Percentiles rank a stretch among this genome's conserved stretches.
Evolutionary conservation across 2,113 vertebrate genomes (phyloP).

Genomic region (Lates calcarifer): DNA sequence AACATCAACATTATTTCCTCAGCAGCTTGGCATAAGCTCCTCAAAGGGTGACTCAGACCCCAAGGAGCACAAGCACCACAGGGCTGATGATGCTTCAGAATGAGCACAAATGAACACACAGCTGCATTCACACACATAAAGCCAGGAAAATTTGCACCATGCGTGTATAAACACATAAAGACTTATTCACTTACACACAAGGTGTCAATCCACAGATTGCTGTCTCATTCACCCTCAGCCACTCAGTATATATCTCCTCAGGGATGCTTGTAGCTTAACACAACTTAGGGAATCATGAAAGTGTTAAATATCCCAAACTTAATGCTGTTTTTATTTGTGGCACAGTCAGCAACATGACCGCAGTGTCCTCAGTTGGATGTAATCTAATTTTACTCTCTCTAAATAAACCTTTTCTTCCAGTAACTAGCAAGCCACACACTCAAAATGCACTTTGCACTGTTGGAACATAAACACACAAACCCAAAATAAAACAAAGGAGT

Average conservation of each 20-base stretch:
- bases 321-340: conserved; percentile 27
- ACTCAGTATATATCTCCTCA: conserved; percentile 27
- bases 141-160: conserved; percentile 1
- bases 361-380: conserved; percentile 15
- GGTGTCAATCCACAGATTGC: background rate
- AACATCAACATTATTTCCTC: conserved; percentile 51
- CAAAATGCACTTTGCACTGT: conserved; percentile 34
- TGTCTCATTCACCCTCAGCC: conserved; percentile 18
- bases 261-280: conserved; percentile 45
- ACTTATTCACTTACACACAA: conserved; percentile 13
- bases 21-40: conserved; percentile 39
- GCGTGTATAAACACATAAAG: conserved; percentile 1
- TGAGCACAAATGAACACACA: background rate
- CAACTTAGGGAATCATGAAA: conserved; percentile 21
- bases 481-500: conserved; percentile 43
- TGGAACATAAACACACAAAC: conserved; percentile 46
- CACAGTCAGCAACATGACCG: conserved; percentile 12
- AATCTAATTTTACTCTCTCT: conserved; percentile 37
- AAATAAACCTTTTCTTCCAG: conserved; percentile 46
- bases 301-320: conserved; percentile 14
- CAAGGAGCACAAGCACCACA: conserved; percentile 1
- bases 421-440: conserved; percentile 34
- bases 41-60: conserved; percentile 65
- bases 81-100: background rate
- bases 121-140: conserved; percentile 25